Evolutionary conservation across 64 coral and sea anemone species (phyloP).

Genomic region (Orbicella faveolata): DNA sequence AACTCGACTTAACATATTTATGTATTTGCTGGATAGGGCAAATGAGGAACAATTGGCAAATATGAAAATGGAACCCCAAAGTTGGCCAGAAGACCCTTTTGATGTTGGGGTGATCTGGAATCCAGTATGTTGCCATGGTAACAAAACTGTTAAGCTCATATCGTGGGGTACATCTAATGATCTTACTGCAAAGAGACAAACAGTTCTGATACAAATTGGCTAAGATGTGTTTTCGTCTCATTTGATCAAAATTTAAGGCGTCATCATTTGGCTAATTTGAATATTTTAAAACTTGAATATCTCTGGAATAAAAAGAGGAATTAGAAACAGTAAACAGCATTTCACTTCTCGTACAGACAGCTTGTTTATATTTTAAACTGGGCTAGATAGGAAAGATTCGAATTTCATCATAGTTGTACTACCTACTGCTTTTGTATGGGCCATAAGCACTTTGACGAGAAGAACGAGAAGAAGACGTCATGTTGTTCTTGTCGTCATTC

Average conservation of each 20-base stretch:
- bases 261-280: neutral
- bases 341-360: neutral
- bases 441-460: too few species aligned
- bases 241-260: conserved; percentile 7
- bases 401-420: conserved; percentile 6
- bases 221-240: neutral
- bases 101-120: too few species aligned
- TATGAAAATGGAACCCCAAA: too few species aligned
- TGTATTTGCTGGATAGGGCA: neutral
- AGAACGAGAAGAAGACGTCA: too few species aligned
- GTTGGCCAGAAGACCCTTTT: too few species aligned
- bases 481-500: too few species aligned
- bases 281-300: conserved; percentile 11
- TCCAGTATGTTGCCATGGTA: neutral
- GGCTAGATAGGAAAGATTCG: neutral
- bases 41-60: neutral
- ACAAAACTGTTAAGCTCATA: conserved; percentile 49
- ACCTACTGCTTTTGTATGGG: too few species aligned
- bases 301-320: neutral
- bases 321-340: neutral
- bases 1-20: conserved; percentile 16
- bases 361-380: conserved; percentile 1
- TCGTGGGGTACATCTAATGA: conserved; percentile 29
- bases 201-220: neutral
- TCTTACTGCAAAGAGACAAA: neutral